phyloP scores from a whole-genome alignment of 1,140 invertebrate genomes.

The Medauroidea extradentata region DNA sequence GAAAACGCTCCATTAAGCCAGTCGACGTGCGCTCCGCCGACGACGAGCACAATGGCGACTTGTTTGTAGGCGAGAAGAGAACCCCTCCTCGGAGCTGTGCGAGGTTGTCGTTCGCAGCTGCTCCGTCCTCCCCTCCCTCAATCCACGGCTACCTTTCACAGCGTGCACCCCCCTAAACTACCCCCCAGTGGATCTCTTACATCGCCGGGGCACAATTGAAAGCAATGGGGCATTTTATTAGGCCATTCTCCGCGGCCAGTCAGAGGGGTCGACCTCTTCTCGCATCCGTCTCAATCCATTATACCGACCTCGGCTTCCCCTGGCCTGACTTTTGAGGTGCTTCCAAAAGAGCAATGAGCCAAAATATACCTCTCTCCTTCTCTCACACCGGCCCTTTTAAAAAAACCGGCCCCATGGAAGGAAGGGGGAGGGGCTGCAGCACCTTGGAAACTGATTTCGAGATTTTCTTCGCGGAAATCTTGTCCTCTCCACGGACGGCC shows the following conservation, averaged over 20 bases:
- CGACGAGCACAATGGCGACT: neutral
- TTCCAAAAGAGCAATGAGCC: neutral
- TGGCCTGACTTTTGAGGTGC: too few species aligned
- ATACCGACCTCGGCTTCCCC: neutral
- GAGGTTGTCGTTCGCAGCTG: neutral
- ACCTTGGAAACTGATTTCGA: too few species aligned
- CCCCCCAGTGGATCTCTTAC: too few species aligned
- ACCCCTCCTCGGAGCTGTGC: neutral
- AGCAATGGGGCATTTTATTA: conserved; percentile 12
- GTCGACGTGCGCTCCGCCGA: too few species aligned
- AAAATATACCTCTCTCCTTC: neutral
- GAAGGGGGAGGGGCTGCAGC: too few species aligned
- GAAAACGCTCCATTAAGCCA: too few species aligned
- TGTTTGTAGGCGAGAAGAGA: neutral
- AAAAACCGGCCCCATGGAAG: too few species aligned
- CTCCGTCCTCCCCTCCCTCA: neutral
- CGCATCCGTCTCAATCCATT: conserved; percentile 11
- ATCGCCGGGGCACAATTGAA: neutral
- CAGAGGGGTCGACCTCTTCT: neutral
- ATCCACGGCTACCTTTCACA: too few species aligned
- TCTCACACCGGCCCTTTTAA: too few species aligned
- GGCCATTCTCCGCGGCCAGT: neutral
- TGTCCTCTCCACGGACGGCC: too few species aligned
- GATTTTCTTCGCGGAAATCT: too few species aligned
- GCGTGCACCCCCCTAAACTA: too few species aligned